Base-by-base conservation (phyloP, 2,797 vertebrate genomes). In the Ceyx erithaca region DNA sequence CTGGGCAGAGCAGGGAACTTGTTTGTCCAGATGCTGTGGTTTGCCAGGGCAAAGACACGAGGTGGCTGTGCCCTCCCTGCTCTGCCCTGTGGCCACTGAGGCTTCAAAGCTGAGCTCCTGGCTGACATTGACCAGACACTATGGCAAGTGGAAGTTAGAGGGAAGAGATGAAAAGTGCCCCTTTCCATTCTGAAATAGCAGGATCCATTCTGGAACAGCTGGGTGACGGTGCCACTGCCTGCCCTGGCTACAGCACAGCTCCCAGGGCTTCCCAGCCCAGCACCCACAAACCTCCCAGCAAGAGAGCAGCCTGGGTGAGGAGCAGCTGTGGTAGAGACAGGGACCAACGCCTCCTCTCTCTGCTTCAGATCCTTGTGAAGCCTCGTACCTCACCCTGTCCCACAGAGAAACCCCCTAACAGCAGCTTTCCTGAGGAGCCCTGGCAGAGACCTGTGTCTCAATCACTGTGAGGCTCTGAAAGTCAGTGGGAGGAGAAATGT, bases 401-500 rank as follows among this genome's bases (percentile, higher is more conserved):
- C 57, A 59, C 78, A 59, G 54, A 75, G 67, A 94, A 92, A 92
- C 30, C 92, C 88, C 85, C 67, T 69, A 49, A 76, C 2, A 72
- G 55, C 77, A 90, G 77, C 70, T 67, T 45, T 43, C 12, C 40
- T 12, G 54, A 41, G 71, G 33, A 87, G 51, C 19, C 72, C 85
- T 94, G 91, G 85, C 85, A 89, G n/a, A 2, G 26, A 28, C 12
- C 30, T 25, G 43, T 26, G 52, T 66, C 70, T 92, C 87, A 89
- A 94, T 91, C 73, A 69, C 66, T 14, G 43, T 68, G 69, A 28
- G 69, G 78, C 59, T 81, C 51, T 85, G 41, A 54, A 71, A 89
- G 73, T 51, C 85, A 79, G 90, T 81, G 83, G 87, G 93, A 94
- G 90, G 90, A 85, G 62, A 79, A 85, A 90, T 70, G 4, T 61